Evolutionary conservation across 2,888 invertebrate species (phyloP).

Genomic region (Cryptops parisi): DNA sequence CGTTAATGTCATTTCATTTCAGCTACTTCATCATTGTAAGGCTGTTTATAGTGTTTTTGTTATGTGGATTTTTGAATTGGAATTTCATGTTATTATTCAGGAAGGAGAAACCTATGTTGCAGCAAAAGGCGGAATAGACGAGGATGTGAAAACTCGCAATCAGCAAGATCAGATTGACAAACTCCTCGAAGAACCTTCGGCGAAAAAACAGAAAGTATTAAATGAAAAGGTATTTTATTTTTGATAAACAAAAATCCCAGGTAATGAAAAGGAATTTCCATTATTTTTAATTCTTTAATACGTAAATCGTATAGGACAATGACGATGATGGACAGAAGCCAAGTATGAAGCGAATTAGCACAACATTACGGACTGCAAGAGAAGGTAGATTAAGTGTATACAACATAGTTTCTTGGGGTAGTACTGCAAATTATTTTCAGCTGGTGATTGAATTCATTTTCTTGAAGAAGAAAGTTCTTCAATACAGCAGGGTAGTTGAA

Average conservation of each 20-base stretch:
- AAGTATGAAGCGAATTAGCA: conserved; percentile 9
- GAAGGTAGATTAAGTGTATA: no score
- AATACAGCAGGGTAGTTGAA: no score
- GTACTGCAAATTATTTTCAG: no score
- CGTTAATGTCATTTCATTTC: background rate
- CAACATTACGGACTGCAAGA: conserved; percentile 5
- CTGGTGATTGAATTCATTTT: no score
- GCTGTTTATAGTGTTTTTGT: no score
- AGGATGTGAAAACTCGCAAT: background rate
- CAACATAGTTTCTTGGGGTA: no score
- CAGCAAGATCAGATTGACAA: conserved; percentile 2
- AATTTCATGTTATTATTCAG: background rate
- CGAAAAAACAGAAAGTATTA: background rate
- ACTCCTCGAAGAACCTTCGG: background rate
- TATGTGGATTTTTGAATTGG: no score
- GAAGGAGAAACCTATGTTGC: conserved; percentile 1
- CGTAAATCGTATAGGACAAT: background rate
- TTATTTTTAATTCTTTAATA: background rate
- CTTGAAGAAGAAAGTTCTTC: no score
- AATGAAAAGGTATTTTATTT: conserved; percentile 3
- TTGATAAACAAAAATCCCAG: background rate
- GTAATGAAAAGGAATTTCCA: background rate
- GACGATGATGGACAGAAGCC: background rate
- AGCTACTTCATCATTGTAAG: no score
- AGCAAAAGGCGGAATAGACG: background rate